Evolutionary conservation across 37 sponge, comb jelly and placozoan species (phyloP), one percentile per base, ranked within the genome.

Genomic region (Chondrilla cf. caribensis): DNA sequence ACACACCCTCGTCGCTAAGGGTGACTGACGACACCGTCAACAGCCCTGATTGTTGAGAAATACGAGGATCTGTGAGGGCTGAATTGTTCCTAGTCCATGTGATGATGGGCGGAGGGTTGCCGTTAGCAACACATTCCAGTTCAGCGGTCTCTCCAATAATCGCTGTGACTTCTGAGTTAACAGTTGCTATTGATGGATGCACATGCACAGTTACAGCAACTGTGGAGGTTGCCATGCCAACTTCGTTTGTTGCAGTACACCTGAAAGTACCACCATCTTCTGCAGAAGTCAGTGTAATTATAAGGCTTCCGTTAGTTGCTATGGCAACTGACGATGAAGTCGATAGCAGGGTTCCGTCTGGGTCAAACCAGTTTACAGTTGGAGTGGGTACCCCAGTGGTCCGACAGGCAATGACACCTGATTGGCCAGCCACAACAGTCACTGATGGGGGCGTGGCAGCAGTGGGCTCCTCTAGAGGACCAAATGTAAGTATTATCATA

Each of bases 1-100:
- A 91, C 31, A 36, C 9, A 9, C 84, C 92, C 29, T 84, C 81
- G 54, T 91, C 88, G 2, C 3, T 26, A 40, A 81, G 40, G 60
- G 54, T 31, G 15, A 82, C 86, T 2, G 28, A 32, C 2, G 88
- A 54, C 3, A 90, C 84, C 7, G 22, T 62, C 76, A 73, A 7
- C 19, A 39, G 43, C 0, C 76, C 44, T 25, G 44, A 38, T 14
- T 39, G 68, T 29, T 29, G 68, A 29, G 68, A 29, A 32, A 67
- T 6, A 28, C 68, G 68, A 7, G 29, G 3, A 33, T 67, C 68
- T 3, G 35, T 31, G 31, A 67, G 33, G 32, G 4, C 32, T 18
- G 11, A 17, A 33, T 28, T 6, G 1, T 26, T 33, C 4, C 35
- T 67, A 33, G 32, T 33, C 77, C 77, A 76, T 24, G 77, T 38